Evolutionary conservation across 2,888 invertebrate species (phyloP).

Genomic region (Heterodera filipjevi): DNA sequence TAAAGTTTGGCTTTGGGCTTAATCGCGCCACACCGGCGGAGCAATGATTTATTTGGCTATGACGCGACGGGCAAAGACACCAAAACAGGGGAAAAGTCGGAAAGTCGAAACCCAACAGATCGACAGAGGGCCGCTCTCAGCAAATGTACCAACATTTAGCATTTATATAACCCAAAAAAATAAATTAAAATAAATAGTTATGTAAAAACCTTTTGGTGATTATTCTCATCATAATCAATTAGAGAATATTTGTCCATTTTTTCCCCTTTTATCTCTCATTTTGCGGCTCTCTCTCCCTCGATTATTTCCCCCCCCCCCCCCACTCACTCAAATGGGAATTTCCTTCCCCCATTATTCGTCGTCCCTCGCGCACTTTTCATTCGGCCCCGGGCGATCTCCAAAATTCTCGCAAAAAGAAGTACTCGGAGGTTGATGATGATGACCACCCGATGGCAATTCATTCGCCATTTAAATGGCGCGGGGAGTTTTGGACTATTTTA

Average conservation of each 20-base stretch:
- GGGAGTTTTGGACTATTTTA: not conserved
- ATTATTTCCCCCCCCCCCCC: not conserved
- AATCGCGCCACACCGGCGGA: constrained; percentile 3
- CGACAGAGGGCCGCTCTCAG: no score
- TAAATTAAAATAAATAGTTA: not conserved
- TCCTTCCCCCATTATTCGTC: not conserved
- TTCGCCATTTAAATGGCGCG: not conserved
- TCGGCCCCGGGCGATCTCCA: not conserved
- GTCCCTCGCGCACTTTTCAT: not conserved
- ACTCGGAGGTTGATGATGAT: not conserved
- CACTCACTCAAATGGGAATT: not conserved
- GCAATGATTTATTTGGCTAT: not conserved
- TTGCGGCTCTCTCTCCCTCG: not conserved
- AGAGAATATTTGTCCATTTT: not conserved
- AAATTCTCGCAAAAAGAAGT: not conserved
- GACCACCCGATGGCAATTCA: not conserved
- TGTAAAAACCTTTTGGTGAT: not conserved
- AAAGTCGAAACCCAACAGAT: not conserved
- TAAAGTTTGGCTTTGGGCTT: constrained; percentile 20
- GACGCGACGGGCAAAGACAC: not conserved
- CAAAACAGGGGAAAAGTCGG: not conserved
- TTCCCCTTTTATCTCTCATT: not conserved
- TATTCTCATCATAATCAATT: not conserved
- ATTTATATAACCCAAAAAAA: not conserved
- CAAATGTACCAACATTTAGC: not conserved